A percentile compares a stretch with the other conserved stretches of the same genome.
Evolutionary conservation across 2,113 vertebrate genomes (phyloP).

Genomic region (Cyprinus carpio): DNA sequence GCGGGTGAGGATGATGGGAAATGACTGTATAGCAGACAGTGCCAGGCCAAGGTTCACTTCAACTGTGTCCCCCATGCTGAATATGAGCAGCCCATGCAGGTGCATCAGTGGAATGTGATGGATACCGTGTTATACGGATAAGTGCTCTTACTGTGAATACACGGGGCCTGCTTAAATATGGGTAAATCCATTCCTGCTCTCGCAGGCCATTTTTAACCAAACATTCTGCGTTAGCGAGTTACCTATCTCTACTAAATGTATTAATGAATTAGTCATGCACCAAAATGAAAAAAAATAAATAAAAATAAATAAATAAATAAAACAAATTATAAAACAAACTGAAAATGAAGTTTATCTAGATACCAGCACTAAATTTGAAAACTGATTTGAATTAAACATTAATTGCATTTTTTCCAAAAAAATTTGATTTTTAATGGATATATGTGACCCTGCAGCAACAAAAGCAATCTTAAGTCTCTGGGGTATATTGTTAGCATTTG

Average conservation of each 20-base stretch:
- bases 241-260: no score
- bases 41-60: slow-evolving; percentile 9
- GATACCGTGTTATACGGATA: not conserved
- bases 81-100: slow-evolving; percentile 47
- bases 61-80: slow-evolving; percentile 1
- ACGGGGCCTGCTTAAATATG: not conserved
- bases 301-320: no score
- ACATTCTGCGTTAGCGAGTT: no score
- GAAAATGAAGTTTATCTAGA: not conserved
- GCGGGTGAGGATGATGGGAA: slow-evolving; percentile 3
- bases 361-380: not conserved
- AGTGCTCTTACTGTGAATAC: not conserved
- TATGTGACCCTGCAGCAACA: no score
- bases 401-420: not conserved
- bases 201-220: no score
- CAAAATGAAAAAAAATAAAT: not conserved
- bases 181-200: not conserved
- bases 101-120: slow-evolving; percentile 43
- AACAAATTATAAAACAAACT: no score
- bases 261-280: not conserved
- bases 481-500: no score
- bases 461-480: no score
- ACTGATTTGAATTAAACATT: not conserved
- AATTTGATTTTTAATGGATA: no score
- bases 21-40: not conserved